A percentile compares a stretch with the other conserved stretches of the same genome.
Conservation (phyloP, 2,797 vertebrate genomes). For the Gallirallus australis region DNA sequence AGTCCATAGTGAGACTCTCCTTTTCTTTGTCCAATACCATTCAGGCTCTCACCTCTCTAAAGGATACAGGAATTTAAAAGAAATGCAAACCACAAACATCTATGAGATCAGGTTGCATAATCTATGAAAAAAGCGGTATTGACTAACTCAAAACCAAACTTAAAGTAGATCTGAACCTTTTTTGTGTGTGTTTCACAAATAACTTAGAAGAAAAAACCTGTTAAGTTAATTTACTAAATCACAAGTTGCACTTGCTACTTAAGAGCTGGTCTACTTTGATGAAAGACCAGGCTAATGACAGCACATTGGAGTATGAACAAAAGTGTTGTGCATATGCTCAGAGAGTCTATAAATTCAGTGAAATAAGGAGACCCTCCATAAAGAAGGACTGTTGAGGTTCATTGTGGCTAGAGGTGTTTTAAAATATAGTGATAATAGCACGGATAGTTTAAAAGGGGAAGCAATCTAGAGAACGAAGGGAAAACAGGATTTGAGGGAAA, state of each 20-base stretch:
- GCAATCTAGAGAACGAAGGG: neutral
- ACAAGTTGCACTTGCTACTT: neutral
- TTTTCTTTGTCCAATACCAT: slow-evolving; percentile 60
- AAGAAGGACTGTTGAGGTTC: neutral
- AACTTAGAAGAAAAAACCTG: accelerated
- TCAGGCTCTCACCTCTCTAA: slow-evolving; percentile 70
- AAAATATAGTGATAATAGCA: neutral
- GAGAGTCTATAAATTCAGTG: neutral
- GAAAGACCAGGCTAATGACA: neutral
- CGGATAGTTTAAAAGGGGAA: neutral
- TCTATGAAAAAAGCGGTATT: neutral
- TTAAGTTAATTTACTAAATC: neutral
- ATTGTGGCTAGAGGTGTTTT: neutral
- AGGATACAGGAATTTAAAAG: slow-evolving; percentile 35
- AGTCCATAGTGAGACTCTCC: neutral
- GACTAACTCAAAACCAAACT: neutral
- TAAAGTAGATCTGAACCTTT: neutral
- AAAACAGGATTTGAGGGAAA: neutral
- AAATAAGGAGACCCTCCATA: neutral
- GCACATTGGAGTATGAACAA: neutral
- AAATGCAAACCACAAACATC: neutral
- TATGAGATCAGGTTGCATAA: neutral
- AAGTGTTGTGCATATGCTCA: neutral
- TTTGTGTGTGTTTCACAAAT: neutral
- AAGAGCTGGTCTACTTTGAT: neutral